These are phyloP conservation scores for Cotesia chilonis DNA, from an alignment of 1,140 invertebrate species.

Conservation along the genomic window DNA sequence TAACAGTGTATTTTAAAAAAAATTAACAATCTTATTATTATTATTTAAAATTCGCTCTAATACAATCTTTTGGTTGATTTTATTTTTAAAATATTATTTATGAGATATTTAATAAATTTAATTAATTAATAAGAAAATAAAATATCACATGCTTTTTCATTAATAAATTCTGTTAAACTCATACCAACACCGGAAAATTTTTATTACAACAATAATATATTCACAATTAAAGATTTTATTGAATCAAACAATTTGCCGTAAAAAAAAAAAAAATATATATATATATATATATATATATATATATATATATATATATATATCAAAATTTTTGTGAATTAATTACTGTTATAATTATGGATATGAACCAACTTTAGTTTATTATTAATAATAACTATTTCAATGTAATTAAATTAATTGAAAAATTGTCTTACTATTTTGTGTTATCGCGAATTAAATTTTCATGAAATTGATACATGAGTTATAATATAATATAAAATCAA, in stretches of 20 bases:
- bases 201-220: not conserved
- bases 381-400: too few species aligned
- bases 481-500: slow-evolving; percentile 37
- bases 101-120: not conserved
- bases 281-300: too few species aligned
- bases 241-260: not conserved
- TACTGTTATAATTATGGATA: too few species aligned
- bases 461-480: slow-evolving; percentile 14
- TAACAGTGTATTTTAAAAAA: slow-evolving; percentile 33
- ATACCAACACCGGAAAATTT: slow-evolving; percentile 30
- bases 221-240: not conserved
- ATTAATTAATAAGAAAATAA: slow-evolving; percentile 15
- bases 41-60: not conserved
- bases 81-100: not conserved
- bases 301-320: too few species aligned
- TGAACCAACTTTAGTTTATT: too few species aligned
- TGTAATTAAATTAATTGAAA: too few species aligned
- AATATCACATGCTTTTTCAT: slow-evolving; percentile 29
- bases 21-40: too few species aligned
- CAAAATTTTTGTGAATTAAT: too few species aligned
- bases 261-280: not conserved
- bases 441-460: too few species aligned
- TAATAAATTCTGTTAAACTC: slow-evolving; percentile 10
- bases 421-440: too few species aligned
- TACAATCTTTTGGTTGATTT: not conserved